Conservation (phyloP, 2,113 vertebrate species). For the Channa maculata region DNA sequence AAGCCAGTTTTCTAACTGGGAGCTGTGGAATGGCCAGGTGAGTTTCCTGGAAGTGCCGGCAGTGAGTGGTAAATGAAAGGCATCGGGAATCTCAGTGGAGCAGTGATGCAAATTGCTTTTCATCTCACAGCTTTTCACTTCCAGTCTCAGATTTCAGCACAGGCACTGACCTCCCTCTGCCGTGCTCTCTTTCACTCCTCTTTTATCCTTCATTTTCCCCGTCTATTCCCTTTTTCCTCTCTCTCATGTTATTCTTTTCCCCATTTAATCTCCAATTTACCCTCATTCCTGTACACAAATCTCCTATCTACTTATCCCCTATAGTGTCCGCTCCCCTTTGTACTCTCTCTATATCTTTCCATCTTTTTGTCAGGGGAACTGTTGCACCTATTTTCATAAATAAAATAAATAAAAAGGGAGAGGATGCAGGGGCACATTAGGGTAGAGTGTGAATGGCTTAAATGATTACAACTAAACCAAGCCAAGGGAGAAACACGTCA, state of each 20-base stretch:
- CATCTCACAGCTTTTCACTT: conserved; percentile 65
- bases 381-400: conserved; percentile 45
- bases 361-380: conserved; percentile 38
- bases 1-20: conserved; percentile 59
- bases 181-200: neutral
- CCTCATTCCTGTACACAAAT: conserved; percentile 9
- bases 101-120: conserved; percentile 76
- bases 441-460: conserved; percentile 33
- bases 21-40: conserved; percentile 33
- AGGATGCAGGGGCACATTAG: neutral
- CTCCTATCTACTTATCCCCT: conserved; percentile 1
- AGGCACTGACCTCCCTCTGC: conserved; percentile 58
- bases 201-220: conserved; percentile 34
- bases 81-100: conserved; percentile 67
- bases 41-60: conserved; percentile 37
- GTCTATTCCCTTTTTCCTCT: conserved; percentile 21
- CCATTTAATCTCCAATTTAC: conserved; percentile 34
- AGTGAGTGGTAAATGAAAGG: conserved; percentile 68
- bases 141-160: conserved; percentile 57
- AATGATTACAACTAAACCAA: conserved; percentile 50
- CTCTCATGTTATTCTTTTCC: conserved; percentile 11
- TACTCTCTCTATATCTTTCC: conserved; percentile 12
- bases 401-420: neutral
- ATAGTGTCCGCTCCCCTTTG: neutral
- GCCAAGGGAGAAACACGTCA: conserved; percentile 36